A percentile compares a stretch with the other conserved stretches of the same genome.
These are phyloP conservation scores for Stomatorhinus walkeri DNA, from an alignment of 2,797 vertebrate genomes.

Conservation along the genomic window DNA sequence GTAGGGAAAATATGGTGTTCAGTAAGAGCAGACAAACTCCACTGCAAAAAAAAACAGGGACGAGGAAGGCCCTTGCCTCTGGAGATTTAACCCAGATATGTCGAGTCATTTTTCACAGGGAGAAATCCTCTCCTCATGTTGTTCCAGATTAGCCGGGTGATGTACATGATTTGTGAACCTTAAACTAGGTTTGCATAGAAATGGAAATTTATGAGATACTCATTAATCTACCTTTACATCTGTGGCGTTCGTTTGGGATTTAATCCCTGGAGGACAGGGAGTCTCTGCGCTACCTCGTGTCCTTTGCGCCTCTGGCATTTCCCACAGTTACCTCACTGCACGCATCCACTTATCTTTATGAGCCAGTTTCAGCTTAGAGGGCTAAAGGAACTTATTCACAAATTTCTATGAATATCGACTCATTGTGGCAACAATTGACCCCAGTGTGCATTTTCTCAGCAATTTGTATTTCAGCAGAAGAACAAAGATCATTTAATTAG, in stretches of 20 bases:
- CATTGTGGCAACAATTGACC: background rate
- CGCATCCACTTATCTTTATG: background rate
- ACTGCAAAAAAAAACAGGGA: background rate
- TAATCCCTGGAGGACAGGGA: background rate
- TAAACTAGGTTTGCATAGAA: slow-evolving; percentile 14
- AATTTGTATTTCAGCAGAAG: background rate
- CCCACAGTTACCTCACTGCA: background rate
- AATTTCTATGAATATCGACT: background rate
- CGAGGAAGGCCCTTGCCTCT: slow-evolving; percentile 6
- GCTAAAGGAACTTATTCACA: background rate
- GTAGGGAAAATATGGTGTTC: background rate
- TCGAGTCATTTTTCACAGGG: slow-evolving; percentile 1
- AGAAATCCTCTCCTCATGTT: background rate
- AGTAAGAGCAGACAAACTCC: background rate
- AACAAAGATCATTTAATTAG: background rate
- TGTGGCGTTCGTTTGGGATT: background rate
- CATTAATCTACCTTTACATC: slow-evolving; percentile 13
- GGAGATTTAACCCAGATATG: slow-evolving; percentile 4
- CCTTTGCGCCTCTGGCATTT: background rate
- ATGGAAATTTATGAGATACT: background rate
- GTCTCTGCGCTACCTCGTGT: background rate
- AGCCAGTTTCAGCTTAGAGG: background rate
- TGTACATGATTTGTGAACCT: slow-evolving; percentile 12
- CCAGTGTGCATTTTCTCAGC: background rate
- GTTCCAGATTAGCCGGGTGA: slow-evolving; percentile 12